Evolutionary conservation across 2,797 vertebrate genomes (phyloP).

Genomic region (Merluccius polli): DNA sequence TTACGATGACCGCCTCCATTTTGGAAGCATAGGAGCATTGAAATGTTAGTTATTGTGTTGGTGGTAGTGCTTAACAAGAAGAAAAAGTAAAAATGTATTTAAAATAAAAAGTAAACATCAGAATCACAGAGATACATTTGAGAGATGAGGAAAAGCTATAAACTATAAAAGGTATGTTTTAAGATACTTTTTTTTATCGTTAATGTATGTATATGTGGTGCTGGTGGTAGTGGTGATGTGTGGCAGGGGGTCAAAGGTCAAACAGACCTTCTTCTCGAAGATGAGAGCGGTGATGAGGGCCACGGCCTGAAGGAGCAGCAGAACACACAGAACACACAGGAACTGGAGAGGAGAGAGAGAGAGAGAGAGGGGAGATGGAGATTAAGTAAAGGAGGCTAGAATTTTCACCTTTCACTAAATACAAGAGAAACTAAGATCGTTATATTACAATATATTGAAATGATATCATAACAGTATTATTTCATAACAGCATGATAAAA

Average conservation of each 20-base stretch:
- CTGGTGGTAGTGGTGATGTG: background rate
- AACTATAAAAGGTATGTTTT: too few species aligned
- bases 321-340: conserved; percentile 82
- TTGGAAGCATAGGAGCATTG: too few species aligned
- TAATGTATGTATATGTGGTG: background rate
- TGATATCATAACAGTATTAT: background rate
- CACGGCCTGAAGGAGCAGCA: conserved; percentile 80
- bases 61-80: background rate
- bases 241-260: background rate
- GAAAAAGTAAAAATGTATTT: background rate
- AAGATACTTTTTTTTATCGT: too few species aligned
- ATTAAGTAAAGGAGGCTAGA: background rate
- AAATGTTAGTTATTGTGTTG: too few species aligned
- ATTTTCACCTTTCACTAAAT: background rate
- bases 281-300: conserved; percentile 78
- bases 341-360: conserved; percentile 72
- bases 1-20: too few species aligned
- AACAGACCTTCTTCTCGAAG: conserved; percentile 81
- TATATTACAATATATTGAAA: background rate
- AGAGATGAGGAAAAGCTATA: too few species aligned
- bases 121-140: too few species aligned
- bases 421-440: background rate
- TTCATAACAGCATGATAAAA: too few species aligned
- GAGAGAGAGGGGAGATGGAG: too few species aligned
- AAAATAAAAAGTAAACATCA: too few species aligned